A percentile compares a stretch with the other conserved stretches of the same genome.
These are phyloP conservation scores for Hylia prasina DNA, from an alignment of 2,113 vertebrate genomes.

Conservation along the genomic window DNA sequence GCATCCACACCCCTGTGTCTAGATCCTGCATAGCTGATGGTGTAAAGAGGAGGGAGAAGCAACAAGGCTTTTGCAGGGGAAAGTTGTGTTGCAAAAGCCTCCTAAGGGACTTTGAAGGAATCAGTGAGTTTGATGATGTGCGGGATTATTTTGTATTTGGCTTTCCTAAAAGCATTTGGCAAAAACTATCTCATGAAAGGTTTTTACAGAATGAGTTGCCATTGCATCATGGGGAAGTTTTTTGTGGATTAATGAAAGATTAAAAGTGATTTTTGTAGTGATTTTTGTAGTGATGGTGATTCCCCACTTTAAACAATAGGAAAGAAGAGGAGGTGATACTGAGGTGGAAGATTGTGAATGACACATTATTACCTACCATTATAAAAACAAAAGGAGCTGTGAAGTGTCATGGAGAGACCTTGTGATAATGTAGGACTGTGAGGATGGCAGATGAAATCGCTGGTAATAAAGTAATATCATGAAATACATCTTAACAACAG, in stretches of 20 bases:
- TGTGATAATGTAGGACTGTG: background rate
- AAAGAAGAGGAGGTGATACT: background rate
- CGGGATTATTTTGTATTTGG: background rate
- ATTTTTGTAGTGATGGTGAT: background rate
- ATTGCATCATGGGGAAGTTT: background rate
- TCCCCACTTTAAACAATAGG: background rate
- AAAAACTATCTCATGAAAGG: background rate
- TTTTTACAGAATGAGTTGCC: background rate
- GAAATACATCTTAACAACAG: background rate
- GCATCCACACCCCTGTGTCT: background rate
- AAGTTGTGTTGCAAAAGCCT: background rate
- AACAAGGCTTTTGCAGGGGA: background rate
- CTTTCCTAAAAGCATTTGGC: background rate
- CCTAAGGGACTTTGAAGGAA: background rate
- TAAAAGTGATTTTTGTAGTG: background rate
- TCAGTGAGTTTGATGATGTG: fast-evolving
- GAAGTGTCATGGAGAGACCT: background rate
- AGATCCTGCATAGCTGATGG: background rate
- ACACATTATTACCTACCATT: background rate
- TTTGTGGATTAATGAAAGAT: background rate
- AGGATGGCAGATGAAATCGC: background rate
- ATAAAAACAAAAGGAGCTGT: background rate
- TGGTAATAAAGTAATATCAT: background rate
- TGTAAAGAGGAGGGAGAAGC: background rate
- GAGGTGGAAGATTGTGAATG: background rate